Evolutionary conservation across 2,113 vertebrate species (phyloP).

Genomic region (Ptilonorhynchus violaceus): DNA sequence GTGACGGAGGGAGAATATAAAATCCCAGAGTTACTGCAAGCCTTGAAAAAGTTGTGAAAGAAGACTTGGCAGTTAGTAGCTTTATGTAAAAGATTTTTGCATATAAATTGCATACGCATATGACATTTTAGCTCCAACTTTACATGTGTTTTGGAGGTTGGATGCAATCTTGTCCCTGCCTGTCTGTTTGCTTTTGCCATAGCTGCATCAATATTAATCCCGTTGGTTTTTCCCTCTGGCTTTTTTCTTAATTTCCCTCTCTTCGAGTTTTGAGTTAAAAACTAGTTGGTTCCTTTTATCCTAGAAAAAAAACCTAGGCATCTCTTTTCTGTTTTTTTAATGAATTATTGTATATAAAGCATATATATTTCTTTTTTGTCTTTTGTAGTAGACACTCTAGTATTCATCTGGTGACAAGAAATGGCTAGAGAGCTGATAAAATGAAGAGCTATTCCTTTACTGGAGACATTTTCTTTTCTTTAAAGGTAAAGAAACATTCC

Average conservation of each 20-base stretch:
- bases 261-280: constrained; percentile 17
- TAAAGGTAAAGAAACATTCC: neutral
- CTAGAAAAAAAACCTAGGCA: neutral
- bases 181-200: constrained; percentile 70
- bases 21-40: constrained; percentile 57
- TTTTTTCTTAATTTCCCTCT: constrained; percentile 33
- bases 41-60: constrained; percentile 53
- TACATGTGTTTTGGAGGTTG: constrained; percentile 76
- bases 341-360: neutral
- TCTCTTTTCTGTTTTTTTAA: neutral
- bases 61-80: constrained; percentile 70
- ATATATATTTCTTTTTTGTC: neutral
- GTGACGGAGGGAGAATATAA: constrained; percentile 65
- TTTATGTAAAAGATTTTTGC: constrained; percentile 73
- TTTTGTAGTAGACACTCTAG: neutral
- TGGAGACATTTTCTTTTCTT: neutral
- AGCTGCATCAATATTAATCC: constrained; percentile 68
- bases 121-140: constrained; percentile 78
- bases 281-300: neutral
- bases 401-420: neutral
- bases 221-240: constrained; percentile 41
- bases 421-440: neutral
- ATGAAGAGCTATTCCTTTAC: neutral
- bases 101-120: constrained; percentile 78
- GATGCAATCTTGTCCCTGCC: constrained; percentile 68